These are phyloP conservation scores for Elysia chlorotica DNA, from an alignment of 1,140 invertebrate species.

Conservation along the genomic window DNA sequence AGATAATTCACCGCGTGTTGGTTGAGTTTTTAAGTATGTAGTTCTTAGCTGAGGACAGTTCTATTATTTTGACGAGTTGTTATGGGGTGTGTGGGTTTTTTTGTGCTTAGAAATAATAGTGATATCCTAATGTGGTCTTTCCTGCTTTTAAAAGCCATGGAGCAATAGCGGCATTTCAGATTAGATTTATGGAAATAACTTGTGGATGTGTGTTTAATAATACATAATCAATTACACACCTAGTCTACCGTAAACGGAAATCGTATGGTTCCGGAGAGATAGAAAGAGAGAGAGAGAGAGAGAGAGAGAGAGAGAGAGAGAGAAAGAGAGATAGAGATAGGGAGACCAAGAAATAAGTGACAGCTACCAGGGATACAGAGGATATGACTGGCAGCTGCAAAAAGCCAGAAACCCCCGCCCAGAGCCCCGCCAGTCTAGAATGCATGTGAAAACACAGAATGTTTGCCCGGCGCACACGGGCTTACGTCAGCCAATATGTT, in stretches of 20 bases:
- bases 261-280: not conserved
- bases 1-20: no score
- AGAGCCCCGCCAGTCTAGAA: not conserved
- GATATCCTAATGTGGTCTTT: no score
- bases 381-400: not conserved
- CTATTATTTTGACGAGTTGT: not conserved
- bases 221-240: not conserved
- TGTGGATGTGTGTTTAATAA: not conserved
- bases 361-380: not conserved
- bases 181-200: no score
- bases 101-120: no score
- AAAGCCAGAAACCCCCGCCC: not conserved
- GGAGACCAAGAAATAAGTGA: not conserved
- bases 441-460: not conserved
- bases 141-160: no score
- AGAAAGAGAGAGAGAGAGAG: constrained; percentile 2
- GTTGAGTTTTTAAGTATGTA: not conserved
- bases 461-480: not conserved
- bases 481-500: not conserved
- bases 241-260: not conserved
- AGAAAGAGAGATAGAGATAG: constrained; percentile 1
- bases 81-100: not conserved
- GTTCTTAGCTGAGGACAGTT: not conserved
- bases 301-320: constrained; percentile 20
- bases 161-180: not conserved